A percentile compares a stretch with the other conserved stretches of the same genome.
phyloP scores from a whole-genome alignment of 2,113 vertebrate species.

The Orthonyx spaldingii region DNA sequence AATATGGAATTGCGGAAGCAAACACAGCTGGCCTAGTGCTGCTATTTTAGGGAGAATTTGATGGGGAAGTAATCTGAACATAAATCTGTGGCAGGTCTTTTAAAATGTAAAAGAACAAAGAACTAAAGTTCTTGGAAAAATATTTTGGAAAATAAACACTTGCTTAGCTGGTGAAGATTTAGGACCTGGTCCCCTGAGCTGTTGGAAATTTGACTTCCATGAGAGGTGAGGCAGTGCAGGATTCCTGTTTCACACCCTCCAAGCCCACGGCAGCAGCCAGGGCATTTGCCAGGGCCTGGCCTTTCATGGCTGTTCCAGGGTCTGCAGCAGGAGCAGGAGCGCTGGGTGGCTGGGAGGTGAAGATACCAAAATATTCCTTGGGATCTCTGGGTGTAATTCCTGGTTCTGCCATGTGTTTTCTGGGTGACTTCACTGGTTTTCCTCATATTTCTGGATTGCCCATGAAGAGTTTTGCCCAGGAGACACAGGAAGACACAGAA shows the following conservation, averaged over 20 bases:
- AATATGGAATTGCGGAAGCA: not conserved
- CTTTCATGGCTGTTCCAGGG: not conserved
- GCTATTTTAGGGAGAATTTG: slow-evolving; percentile 12
- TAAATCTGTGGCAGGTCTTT: not conserved
- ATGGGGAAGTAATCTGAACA: not conserved
- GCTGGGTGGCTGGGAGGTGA: not conserved
- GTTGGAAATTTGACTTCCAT: not conserved
- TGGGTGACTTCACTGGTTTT: not conserved
- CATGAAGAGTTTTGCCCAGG: not conserved
- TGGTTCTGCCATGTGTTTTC: not conserved
- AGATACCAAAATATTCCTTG: not conserved
- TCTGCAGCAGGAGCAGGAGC: not conserved
- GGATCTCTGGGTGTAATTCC: not conserved
- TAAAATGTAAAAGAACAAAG: not conserved
- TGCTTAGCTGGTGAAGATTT: not conserved
- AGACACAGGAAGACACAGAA: not conserved
- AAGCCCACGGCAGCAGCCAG: not conserved
- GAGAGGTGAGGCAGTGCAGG: not conserved
- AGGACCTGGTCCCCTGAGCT: not conserved
- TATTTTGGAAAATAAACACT: not conserved
- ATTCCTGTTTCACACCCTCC: not conserved
- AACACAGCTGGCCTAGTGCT: not conserved
- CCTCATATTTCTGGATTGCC: not conserved
- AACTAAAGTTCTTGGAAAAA: not conserved
- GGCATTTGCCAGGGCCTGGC: not conserved